A percentile compares a stretch with the other conserved stretches of the same genome.
Evolutionary conservation across 2,113 vertebrate species (phyloP).

Genomic region (Bucco capensis): DNA sequence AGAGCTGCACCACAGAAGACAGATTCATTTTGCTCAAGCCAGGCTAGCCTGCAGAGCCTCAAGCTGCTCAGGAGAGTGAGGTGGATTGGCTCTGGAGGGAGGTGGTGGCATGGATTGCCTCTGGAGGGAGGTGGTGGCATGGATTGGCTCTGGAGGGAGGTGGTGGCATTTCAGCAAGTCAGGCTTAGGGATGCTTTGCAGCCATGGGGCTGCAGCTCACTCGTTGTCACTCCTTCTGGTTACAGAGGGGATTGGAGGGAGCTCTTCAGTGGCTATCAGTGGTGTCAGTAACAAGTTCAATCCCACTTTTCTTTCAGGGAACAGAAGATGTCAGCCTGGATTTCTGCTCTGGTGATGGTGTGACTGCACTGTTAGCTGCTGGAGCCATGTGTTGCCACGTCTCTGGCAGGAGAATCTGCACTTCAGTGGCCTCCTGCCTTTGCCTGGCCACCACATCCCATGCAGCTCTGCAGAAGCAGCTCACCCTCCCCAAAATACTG

Average conservation of each 20-base stretch:
- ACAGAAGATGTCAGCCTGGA: background rate
- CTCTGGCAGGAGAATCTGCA: background rate
- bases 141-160: background rate
- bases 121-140: rapidly evolving
- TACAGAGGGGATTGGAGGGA: rapidly evolving
- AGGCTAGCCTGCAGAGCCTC: rapidly evolving
- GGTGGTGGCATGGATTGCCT: background rate
- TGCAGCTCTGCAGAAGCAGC: background rate
- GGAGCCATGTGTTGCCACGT: rapidly evolving
- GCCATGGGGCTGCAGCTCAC: rapidly evolving
- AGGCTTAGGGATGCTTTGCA: background rate
- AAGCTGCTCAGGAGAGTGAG: rapidly evolving
- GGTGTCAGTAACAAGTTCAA: background rate
- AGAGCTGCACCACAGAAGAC: background rate
- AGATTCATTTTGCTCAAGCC: background rate
- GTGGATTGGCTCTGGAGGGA: background rate
- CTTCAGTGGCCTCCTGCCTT: background rate
- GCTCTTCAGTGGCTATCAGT: rapidly evolving
- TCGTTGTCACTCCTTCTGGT: background rate
- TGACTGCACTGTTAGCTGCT: rapidly evolving
- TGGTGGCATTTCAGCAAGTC: rapidly evolving
- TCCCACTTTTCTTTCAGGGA: background rate
- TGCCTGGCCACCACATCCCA: rapidly evolving
- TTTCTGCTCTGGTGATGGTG: rapidly evolving
- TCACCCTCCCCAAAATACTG: background rate